phyloP scores from a whole-genome alignment of 2,113 vertebrate genomes.

The Eleginops maclovinus region DNA sequence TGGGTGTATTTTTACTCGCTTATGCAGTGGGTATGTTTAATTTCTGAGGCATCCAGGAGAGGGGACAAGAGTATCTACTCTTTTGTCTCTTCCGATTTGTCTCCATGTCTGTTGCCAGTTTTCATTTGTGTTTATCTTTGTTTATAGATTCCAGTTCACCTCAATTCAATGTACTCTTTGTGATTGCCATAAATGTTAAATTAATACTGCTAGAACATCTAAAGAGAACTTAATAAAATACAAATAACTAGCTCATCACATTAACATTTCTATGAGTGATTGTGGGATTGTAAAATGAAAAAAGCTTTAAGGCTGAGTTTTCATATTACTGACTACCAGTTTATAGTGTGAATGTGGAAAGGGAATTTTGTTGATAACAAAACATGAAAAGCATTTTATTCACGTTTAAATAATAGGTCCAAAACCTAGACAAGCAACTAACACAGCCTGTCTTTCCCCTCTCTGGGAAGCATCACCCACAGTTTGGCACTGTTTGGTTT shows the following conservation, averaged over 20 bases:
- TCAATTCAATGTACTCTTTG: not conserved
- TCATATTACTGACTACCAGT: not conserved
- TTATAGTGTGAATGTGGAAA: not conserved
- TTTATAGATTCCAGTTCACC: not conserved
- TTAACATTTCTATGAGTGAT: slow-evolving; percentile 23
- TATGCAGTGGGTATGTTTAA: slow-evolving; percentile 30
- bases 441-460: slow-evolving; percentile 13
- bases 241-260: slow-evolving; percentile 20
- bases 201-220: slow-evolving; percentile 13
- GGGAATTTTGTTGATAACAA: not conserved
- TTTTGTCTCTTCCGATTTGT: slow-evolving; percentile 7
- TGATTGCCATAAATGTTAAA: slow-evolving; percentile 18
- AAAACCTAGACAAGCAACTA: slow-evolving; percentile 19
- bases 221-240: slow-evolving; percentile 20
- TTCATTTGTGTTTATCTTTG: not conserved
- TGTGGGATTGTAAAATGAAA: slow-evolving; percentile 27
- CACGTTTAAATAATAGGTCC: not conserved
- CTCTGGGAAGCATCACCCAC: slow-evolving; percentile 29
- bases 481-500: slow-evolving; percentile 51
- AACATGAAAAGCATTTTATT: not conserved
- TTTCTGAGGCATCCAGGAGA: slow-evolving; percentile 42
- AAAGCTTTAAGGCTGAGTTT: not conserved
- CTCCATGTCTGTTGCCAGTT: not conserved
- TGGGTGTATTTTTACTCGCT: slow-evolving; percentile 31
- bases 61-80: not conserved